Evolutionary conservation across 1,140 invertebrate species (phyloP).

Genomic region (Octopus bimaculoides): DNA sequence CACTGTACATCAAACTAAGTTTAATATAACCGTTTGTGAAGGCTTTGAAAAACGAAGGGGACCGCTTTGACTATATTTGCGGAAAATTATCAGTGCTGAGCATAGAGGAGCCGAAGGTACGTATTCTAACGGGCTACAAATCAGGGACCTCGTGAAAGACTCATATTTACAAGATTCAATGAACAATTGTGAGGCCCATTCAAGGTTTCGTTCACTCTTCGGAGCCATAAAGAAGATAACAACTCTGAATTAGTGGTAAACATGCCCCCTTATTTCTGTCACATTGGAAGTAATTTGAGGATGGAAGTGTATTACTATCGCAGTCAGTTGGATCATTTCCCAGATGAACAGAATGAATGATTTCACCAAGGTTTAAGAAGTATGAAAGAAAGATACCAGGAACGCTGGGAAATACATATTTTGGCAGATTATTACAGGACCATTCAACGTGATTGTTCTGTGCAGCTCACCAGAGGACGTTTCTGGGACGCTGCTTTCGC

Average conservation of each 20-base stretch:
- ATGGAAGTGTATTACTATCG: background rate
- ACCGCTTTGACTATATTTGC: background rate
- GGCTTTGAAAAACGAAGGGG: background rate
- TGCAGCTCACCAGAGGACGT: background rate
- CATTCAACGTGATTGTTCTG: background rate
- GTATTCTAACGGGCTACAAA: background rate
- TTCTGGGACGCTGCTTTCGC: background rate
- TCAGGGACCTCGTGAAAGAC: background rate
- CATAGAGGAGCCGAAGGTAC: background rate
- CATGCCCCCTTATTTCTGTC: background rate
- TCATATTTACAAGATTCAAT: background rate
- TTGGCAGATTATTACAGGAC: background rate
- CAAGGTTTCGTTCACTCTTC: background rate
- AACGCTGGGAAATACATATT: background rate
- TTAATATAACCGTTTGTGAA: background rate
- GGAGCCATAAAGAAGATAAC: background rate
- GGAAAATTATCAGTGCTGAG: background rate
- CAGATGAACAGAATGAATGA: background rate
- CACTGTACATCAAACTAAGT: background rate
- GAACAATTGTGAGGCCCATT: background rate
- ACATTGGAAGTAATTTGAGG: too few species aligned
- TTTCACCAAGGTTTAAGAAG: background rate
- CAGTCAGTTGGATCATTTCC: background rate
- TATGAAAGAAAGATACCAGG: background rate
- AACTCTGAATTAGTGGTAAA: background rate